Base-by-base conservation (phyloP, 2,888 invertebrate genomes). In the Cheilosia pagana region DNA sequence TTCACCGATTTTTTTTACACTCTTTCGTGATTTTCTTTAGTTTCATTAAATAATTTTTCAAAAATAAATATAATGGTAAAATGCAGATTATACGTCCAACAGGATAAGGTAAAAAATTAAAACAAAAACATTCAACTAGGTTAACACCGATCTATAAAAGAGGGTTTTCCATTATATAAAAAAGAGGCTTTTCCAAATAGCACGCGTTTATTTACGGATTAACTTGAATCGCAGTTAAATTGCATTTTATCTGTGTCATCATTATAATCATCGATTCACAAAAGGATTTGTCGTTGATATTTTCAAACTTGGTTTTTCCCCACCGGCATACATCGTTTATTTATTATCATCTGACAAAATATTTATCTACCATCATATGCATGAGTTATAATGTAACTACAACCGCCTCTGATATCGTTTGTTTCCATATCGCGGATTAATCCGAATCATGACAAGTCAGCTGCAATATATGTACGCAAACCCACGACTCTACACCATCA, bases 401-500 rank as follows among this genome's bases (percentile, higher is more conserved):
- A 41, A 4, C 14, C 2, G 14, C 8, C 7, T 16, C 16, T 45
- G 45, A 45, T 10, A 62, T 62, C 14, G 23, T 41, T 53, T 19
- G 8, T 35, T 63, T 63, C 48, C 28, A 63, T 35, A 12, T 21
- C 8, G 43, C 41, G 16, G 21, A 75, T 67, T 41, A 67, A 59
- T 67, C 65, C 59, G 31, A 75, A 57, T 50, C 39, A 25, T 75
- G 75, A 50, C 57, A 31, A 55, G 31, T 55, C 31, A 43, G 6
- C 45, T 62, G 23, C 43, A 19, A 59, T 45, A 55, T 45, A 31
- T 19, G 35, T 21, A 14, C 6, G 4, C 19, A 70, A 14, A 4
- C 16, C 16, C 7, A 16, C 10, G 45, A 57, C 2, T 12, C 7
- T 7, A 16, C 16, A 53, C 16, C 10, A 21, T 59, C 25, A 52